A percentile compares a stretch with the other conserved stretches of the same genome.
These are phyloP conservation scores for Barnardius zonarius DNA, from an alignment of 2,113 vertebrate genomes.

Conservation along the genomic window DNA sequence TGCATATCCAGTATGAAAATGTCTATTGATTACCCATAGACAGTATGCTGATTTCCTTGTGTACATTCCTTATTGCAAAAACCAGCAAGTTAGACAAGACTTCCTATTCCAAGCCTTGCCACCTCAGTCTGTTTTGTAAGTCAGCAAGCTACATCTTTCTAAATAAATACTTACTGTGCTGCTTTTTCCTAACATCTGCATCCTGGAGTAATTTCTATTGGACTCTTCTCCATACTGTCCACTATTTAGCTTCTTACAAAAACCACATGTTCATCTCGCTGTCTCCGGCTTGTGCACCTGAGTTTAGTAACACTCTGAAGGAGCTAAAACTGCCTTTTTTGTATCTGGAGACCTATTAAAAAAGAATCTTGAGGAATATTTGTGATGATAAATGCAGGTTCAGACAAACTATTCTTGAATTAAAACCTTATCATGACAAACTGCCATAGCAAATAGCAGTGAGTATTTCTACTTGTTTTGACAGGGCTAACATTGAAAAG, in stretches of 20 bases:
- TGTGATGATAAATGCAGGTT: neutral
- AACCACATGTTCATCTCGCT: neutral
- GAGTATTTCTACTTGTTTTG: neutral
- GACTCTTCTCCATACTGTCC: neutral
- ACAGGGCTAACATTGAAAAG: neutral
- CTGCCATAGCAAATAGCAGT: neutral
- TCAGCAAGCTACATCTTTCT: neutral
- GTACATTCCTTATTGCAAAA: neutral
- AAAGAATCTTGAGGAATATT: neutral
- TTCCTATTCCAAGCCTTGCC: neutral
- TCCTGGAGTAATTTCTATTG: neutral
- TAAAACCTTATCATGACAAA: neutral
- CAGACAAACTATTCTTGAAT: neutral
- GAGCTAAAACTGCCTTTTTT: neutral
- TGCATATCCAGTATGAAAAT: neutral
- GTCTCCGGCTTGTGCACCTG: neutral
- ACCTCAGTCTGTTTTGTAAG: neutral
- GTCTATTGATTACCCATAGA: neutral
- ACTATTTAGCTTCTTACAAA: neutral
- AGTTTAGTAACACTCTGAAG: neutral
- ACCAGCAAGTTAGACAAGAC: neutral
- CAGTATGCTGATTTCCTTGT: neutral
- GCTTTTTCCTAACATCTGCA: neutral
- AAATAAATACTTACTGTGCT: neutral
- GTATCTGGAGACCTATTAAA: neutral